Evolutionary conservation across 2,888 invertebrate genomes (phyloP), one percentile per base, ranked within the genome.

Genomic region (Eilema caniola): DNA sequence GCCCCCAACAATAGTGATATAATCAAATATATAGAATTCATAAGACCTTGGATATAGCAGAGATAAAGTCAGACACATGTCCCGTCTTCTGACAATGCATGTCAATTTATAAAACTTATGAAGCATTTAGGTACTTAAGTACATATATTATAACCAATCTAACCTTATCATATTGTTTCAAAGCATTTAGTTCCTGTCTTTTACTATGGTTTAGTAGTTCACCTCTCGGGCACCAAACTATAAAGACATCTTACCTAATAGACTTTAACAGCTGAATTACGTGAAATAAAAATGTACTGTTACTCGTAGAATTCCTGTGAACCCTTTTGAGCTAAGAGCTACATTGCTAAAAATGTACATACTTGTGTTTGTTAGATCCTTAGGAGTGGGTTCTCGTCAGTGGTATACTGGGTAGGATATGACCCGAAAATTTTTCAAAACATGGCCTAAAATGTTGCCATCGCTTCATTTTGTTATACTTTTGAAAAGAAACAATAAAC

Each of bases 1-100:
- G n/a, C n/a, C n/a, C 8, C 1, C n/a, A n/a, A 53, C 53, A 53
- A 20, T n/a, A 53, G 20, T 53, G 10, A n/a, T 53, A 53, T 10
- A n/a, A 16, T 47, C 53, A 53, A n/a, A 53, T 8, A 53, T 47
- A 20, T 53, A 47, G 20, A 53, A 53, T n/a, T 53, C n/a, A n/a
- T 53, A 47, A 47, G 53, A n/a, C 53, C 53, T 53, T 53, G n/a
- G 53, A 53, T n/a, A 53, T 10, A 20, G 8, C 7, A 47, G n/a
- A 53, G 53, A 53, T 53, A n/a, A 53, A n/a, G 20, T 53, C 53
- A 53, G 53, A 53, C 53, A 53, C n/a, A 53, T 53, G n/a, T 53
- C 53, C n/a, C 20, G n/a, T 53, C 53, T 53, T 53, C n/a, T n/a
- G n/a, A 53, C 20, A 53, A 53, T 10, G 20, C 7, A 53, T n/a